Base-by-base conservation (phyloP, 1,140 invertebrate species). In the Euura saliciscinereae region DNA sequence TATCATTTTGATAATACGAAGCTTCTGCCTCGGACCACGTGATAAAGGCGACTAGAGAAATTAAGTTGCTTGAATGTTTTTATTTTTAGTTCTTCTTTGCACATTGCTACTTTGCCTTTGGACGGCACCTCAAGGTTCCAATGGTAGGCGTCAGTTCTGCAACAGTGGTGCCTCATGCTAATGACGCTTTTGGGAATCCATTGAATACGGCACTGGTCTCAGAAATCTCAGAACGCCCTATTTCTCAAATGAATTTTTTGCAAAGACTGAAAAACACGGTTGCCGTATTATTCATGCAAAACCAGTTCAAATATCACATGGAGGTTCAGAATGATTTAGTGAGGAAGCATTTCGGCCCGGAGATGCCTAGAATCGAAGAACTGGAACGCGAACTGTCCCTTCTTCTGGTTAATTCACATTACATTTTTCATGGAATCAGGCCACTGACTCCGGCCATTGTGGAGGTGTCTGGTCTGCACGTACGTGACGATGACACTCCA, bases 311-410 rank as follows among this genome's bases (percentile, higher is more conserved):
- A 4, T 68, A 76, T 4, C 78, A 80, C 4, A 75, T 77, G 3
- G 45, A 7, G 0, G 67, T 73, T 43, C 83, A 83, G 71, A 83
- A 75, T 28, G 71, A 84, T 45, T 78, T 83, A 13, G 80, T 90
- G 43, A 85, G 85, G 69, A 83, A 89, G 71, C 88, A 90, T 78
- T 89, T 91, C 69, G 89, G 90, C 0, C 75, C 86, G 51, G 85
- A 91, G 72, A 78, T 91, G 43, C 91, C 92, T 2, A 86, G 89
- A 2, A 79, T 93, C 44, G 84, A 87, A 68, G 89, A 91, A 72
- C 81, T 93, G 44, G 89, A 85, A 69, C 80, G 66, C 68, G 79
- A 77, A 45, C 73, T 82, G 7, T 83, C 84, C 8, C 68, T 89
- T 13, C 77, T 83, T 43, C 74, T 89, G 44, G 75, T 84, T 2